phyloP scores from a whole-genome alignment of 2,888 invertebrate species.

The Quadriops clusia region DNA sequence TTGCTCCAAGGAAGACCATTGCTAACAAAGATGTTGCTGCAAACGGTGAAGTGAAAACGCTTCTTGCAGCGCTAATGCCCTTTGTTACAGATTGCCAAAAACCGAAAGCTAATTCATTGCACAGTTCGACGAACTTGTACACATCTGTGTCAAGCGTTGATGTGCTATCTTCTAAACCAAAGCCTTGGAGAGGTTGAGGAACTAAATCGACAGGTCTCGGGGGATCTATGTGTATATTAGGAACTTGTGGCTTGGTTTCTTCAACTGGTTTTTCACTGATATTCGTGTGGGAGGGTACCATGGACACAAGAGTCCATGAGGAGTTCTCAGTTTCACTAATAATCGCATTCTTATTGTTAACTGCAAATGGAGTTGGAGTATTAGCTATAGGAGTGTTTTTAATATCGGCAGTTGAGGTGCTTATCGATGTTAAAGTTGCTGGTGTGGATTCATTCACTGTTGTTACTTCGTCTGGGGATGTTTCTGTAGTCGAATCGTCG shows the following conservation, averaged over 20 bases:
- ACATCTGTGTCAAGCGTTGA: slow-evolving; percentile 61
- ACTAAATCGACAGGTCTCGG: slow-evolving; percentile 40
- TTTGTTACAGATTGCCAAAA: slow-evolving; percentile 66
- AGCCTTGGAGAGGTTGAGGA: slow-evolving; percentile 45
- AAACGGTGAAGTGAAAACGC: slow-evolving; percentile 72
- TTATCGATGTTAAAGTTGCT: slow-evolving; percentile 9
- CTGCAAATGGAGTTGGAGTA: slow-evolving; percentile 12
- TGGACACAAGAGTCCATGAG: slow-evolving; percentile 48
- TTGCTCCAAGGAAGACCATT: slow-evolving; percentile 80
- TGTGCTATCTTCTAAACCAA: slow-evolving; percentile 67
- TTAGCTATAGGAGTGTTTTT: slow-evolving; percentile 16
- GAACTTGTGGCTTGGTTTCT: too few relatives aligned
- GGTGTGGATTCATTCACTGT: slow-evolving; percentile 4
- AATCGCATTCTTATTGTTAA: slow-evolving; percentile 1
- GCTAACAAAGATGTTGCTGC: slow-evolving; percentile 77
- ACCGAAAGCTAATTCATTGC: slow-evolving; percentile 74
- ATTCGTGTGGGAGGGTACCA: slow-evolving; percentile 39
- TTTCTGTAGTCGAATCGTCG: slow-evolving; percentile 14
- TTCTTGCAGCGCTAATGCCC: slow-evolving; percentile 62
- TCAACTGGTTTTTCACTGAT: slow-evolving; percentile 11
- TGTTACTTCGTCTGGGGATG: background rate
- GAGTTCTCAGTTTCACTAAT: slow-evolving; percentile 5
- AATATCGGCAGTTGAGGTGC: slow-evolving; percentile 14
- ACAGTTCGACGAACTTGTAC: slow-evolving; percentile 63
- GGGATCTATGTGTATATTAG: slow-evolving; percentile 17